Conservation (phyloP, 2,113 vertebrate genomes). For the Hirundichthys speculiger region DNA sequence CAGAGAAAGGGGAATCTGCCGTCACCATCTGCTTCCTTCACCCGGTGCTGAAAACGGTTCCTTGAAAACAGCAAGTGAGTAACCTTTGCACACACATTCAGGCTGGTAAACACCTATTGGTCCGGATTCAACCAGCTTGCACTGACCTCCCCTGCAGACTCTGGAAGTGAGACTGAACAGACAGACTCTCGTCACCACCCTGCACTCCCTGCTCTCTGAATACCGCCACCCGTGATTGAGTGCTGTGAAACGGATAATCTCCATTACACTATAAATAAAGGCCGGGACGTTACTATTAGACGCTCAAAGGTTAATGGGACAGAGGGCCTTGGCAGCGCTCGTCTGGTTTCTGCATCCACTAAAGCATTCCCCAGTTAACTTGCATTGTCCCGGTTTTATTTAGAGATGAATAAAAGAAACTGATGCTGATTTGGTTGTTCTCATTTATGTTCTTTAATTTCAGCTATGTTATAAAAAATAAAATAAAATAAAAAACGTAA, state of each 20-base stretch:
- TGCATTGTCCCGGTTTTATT: background rate
- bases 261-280: constrained; percentile 60
- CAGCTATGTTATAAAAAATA: background rate
- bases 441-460: background rate
- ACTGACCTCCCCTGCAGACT: constrained; percentile 14
- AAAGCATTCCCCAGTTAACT: background rate
- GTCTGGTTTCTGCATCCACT: constrained; percentile 2
- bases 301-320: constrained; percentile 46
- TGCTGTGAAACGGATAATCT: constrained; percentile 48
- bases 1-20: background rate
- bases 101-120: constrained; percentile 70
- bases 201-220: constrained; percentile 22
- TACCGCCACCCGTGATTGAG: constrained; percentile 38
- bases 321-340: background rate
- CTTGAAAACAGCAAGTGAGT: constrained; percentile 41
- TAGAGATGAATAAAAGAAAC: background rate
- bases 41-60: constrained; percentile 48
- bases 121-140: constrained; percentile 44
- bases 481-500: too few relatives aligned
- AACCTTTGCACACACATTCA: constrained; percentile 47
- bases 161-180: constrained; percentile 63
- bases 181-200: constrained; percentile 11
- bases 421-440: background rate
- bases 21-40: constrained; percentile 19
- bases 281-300: constrained; percentile 43